Evolutionary conservation across 1,140 invertebrate genomes (phyloP).

Genomic region (Papilio helenus): DNA sequence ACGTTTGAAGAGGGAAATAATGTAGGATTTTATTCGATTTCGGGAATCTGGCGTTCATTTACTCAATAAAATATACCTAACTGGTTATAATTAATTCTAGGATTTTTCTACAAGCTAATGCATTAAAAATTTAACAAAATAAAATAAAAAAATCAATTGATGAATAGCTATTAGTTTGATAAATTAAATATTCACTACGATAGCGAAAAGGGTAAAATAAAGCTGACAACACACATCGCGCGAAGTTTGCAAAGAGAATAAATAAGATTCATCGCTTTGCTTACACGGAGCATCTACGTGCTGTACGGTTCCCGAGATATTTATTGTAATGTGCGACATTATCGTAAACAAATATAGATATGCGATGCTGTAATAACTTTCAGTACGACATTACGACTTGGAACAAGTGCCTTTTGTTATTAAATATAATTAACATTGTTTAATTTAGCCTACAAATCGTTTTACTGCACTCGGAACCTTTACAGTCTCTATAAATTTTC

Average conservation of each 20-base stretch:
- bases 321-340: slow-evolving; percentile 43
- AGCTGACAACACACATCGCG: slow-evolving; percentile 47
- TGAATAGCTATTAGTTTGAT: slow-evolving; percentile 67
- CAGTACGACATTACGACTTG: neutral
- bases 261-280: slow-evolving; percentile 55
- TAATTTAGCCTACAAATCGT: neutral
- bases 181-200: slow-evolving; percentile 62
- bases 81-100: too few relatives aligned
- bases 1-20: too few relatives aligned
- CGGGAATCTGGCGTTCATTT: too few relatives aligned
- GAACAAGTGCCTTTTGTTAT: slow-evolving; percentile 6
- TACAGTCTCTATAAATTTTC: too few relatives aligned
- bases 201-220: slow-evolving; percentile 53
- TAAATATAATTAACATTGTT: neutral
- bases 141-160: slow-evolving; percentile 58
- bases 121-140: slow-evolving; percentile 5
- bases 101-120: too few relatives aligned
- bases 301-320: slow-evolving; percentile 52
- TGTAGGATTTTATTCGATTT: too few relatives aligned
- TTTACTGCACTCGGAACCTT: neutral
- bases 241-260: slow-evolving; percentile 57
- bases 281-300: slow-evolving; percentile 49
- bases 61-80: too few relatives aligned
- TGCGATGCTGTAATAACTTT: slow-evolving; percentile 18
- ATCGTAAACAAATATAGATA: slow-evolving; percentile 42